Base-by-base conservation (phyloP, 1,140 invertebrate species). In the Tetragnatha versicolor region DNA sequence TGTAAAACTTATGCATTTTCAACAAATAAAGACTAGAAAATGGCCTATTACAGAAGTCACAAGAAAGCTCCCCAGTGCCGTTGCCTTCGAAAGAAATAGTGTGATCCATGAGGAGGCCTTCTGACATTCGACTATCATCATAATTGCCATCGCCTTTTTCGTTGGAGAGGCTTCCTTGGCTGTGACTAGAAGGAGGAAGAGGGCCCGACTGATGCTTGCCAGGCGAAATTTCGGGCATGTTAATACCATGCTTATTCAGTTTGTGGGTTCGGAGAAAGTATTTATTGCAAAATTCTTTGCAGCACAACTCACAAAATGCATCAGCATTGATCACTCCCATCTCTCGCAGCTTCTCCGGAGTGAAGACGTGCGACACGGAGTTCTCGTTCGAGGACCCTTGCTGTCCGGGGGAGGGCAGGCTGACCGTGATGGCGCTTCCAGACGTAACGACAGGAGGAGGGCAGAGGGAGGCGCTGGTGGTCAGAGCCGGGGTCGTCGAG, bases 261-360 rank as follows among this genome's bases (percentile, higher is more conserved):
- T 96, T 95, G 85, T 98, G 96, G 20, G 94, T 96, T 35, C 93
- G 89, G 22, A 98, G 85, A 84, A 97, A 97, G 84, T 97, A 97
- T 84, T 97, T 96, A 85, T 97, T 98, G 85, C 93, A 94, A 85
- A 97, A 95, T 87, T 97, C 95, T 85, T 97, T 97, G 84, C 93
- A 93, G 84, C 96, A 98, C 55, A 97, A 90, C 83, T 97, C 94
- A 86, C 95, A 98, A 84, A 96, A 97, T 14, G 93, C 93, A 82
- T 95, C 93, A 2, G 92, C 90, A 85, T 94, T 94, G 79, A 93
- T 91, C 0, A 95, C 91, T 10, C 93, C 93, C 33, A 94, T 86
- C 75, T 91, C 89, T 3, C 91, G 88, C 12, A 94, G 85, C 25
- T 90, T 90, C 60, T 93, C 93, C 85, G 82, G 89, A 88, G 82